phyloP scores from a whole-genome alignment of 2,797 vertebrate genomes.

The Podargus strigoides region DNA sequence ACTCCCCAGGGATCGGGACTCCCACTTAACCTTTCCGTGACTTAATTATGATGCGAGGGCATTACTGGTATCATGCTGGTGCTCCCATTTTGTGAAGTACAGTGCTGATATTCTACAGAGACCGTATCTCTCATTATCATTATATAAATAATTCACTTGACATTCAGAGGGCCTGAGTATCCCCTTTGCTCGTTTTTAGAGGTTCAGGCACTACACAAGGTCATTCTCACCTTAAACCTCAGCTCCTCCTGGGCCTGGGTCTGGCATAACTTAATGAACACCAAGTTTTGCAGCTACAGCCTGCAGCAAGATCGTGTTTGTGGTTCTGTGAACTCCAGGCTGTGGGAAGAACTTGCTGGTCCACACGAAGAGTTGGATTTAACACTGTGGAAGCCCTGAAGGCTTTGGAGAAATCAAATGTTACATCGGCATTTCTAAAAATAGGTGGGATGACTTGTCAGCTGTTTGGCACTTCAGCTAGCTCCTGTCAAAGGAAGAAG shows the following conservation, averaged over 20 bases:
- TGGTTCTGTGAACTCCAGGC: neutral
- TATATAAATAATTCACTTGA: neutral
- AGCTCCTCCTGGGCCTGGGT: neutral
- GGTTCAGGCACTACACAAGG: neutral
- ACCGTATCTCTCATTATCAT: neutral
- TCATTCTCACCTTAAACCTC: neutral
- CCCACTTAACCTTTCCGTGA: neutral
- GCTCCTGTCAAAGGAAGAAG: neutral
- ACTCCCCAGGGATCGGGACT: neutral
- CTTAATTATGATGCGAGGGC: neutral
- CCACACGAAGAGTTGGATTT: neutral
- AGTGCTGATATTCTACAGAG: neutral
- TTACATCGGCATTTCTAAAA: neutral
- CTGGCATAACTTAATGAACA: accelerated
- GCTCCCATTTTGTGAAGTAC: neutral
- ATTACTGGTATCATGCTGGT: neutral
- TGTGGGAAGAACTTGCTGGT: neutral
- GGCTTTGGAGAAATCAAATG: neutral
- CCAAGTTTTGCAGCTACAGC: neutral
- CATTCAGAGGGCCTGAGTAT: neutral
- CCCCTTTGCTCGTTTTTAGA: neutral
- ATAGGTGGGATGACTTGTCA: neutral
- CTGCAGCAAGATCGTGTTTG: neutral
- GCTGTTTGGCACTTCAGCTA: neutral
- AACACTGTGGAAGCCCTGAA: neutral